Evolutionary conservation across 2,888 invertebrate species (phyloP).

Genomic region (Seladonia tumulorum): DNA sequence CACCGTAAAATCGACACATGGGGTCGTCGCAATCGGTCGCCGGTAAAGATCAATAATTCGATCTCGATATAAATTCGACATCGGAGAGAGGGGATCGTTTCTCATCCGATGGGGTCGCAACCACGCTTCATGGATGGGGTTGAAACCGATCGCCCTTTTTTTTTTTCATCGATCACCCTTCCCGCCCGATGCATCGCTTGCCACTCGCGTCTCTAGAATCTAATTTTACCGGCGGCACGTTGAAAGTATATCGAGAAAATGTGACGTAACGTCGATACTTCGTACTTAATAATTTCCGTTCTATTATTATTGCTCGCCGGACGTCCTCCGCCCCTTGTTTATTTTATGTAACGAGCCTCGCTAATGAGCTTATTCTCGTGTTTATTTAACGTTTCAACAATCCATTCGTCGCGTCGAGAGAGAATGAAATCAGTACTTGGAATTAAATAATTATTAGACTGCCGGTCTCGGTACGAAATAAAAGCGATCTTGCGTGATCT

Average conservation of each 20-base stretch:
- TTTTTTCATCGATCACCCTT: constrained; percentile 78
- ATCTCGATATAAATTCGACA: constrained; percentile 82
- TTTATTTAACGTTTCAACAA: neutral
- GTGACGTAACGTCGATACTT: constrained; percentile 71
- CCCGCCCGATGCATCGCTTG: constrained; percentile 70
- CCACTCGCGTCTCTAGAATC: constrained; percentile 72
- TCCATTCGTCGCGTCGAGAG: no score
- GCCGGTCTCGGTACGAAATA: neutral
- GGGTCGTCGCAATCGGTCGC: constrained; percentile 72
- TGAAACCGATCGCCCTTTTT: constrained; percentile 79
- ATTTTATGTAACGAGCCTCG: neutral
- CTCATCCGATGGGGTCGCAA: constrained; percentile 73
- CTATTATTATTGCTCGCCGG: constrained; percentile 32
- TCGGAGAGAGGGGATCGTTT: constrained; percentile 73
- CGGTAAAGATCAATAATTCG: constrained; percentile 82
- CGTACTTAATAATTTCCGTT: constrained; percentile 65
- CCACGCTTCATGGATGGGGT: constrained; percentile 76
- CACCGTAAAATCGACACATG: constrained; percentile 78
- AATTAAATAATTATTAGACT: neutral
- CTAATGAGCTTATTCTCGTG: neutral
- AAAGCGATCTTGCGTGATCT: neutral
- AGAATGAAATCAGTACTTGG: neutral
- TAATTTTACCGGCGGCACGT: constrained; percentile 71
- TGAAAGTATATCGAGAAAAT: constrained; percentile 72
- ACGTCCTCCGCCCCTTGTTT: neutral